Conservation (phyloP, 2,797 vertebrate species). For the Thaleichthys pacificus region DNA sequence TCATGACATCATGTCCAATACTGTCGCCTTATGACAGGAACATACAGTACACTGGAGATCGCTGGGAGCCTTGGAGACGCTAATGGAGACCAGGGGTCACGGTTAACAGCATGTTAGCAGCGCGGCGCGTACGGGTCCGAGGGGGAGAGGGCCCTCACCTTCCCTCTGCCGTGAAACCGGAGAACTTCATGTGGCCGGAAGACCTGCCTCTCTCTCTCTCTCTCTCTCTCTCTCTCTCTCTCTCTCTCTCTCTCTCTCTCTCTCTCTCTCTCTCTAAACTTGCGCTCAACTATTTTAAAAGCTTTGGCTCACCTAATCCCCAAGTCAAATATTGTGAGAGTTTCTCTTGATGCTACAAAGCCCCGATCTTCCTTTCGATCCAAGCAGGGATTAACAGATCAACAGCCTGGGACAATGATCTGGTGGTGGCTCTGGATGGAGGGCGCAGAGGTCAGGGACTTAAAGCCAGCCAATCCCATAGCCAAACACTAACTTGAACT, state of each 20-base stretch:
- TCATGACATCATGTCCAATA: neutral
- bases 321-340: constrained; percentile 49
- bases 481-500: constrained; percentile 10
- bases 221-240: neutral
- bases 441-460: constrained; percentile 5
- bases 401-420: constrained; percentile 22
- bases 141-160: constrained; percentile 10
- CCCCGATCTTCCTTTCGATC: constrained; percentile 32
- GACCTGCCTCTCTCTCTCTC: neutral
- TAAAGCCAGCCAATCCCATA: constrained; percentile 12
- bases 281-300: constrained; percentile 36
- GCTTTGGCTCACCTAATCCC: constrained; percentile 43
- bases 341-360: constrained; percentile 36
- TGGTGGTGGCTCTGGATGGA: constrained; percentile 16
- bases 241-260: too few species aligned
- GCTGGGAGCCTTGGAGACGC: neutral
- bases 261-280: neutral
- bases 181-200: constrained; percentile 30
- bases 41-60: neutral
- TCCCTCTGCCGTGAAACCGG: constrained; percentile 39
- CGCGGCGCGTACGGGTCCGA: constrained; percentile 8
- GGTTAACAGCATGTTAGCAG: constrained; percentile 22
- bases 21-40: neutral
- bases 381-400: constrained; percentile 42
- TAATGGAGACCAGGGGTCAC: neutral